A percentile compares a stretch with the other conserved stretches of the same genome.
Evolutionary conservation across 2,797 vertebrate species (phyloP).

Genomic region (Psittacula derbiana): DNA sequence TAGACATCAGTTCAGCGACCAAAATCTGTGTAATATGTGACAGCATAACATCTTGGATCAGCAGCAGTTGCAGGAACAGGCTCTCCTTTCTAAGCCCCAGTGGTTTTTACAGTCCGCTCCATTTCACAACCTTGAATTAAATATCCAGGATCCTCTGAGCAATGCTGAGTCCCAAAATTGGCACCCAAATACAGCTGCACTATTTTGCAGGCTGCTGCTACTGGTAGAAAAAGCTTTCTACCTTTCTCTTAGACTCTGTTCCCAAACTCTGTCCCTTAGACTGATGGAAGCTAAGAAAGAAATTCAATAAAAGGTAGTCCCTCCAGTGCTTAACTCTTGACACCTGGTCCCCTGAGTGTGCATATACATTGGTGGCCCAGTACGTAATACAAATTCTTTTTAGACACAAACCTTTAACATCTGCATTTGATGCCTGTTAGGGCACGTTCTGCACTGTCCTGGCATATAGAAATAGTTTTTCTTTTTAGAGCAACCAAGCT

Average conservation of each 20-base stretch:
- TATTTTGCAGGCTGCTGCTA: not conserved
- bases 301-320: not conserved
- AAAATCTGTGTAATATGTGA: not conserved
- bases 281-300: not conserved
- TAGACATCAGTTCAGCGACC: not conserved
- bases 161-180: not conserved
- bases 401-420: not conserved
- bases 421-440: not conserved
- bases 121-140: not conserved
- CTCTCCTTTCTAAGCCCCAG: not conserved
- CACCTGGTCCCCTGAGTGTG: accelerated
- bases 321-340: not conserved
- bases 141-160: not conserved
- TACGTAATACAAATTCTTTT: not conserved
- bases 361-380: not conserved
- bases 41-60: not conserved
- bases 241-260: not conserved
- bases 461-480: accelerated
- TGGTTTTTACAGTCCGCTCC: not conserved
- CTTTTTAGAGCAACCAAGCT: not conserved
- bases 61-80: not conserved
- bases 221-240: not conserved
- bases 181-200: not conserved
- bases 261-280: not conserved
- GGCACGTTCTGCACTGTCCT: not conserved